Percentiles rank a stretch among this genome's conserved stretches.
Conservation (phyloP, 2,797 vertebrate genomes). For the Gadopsis bispinosus region DNA sequence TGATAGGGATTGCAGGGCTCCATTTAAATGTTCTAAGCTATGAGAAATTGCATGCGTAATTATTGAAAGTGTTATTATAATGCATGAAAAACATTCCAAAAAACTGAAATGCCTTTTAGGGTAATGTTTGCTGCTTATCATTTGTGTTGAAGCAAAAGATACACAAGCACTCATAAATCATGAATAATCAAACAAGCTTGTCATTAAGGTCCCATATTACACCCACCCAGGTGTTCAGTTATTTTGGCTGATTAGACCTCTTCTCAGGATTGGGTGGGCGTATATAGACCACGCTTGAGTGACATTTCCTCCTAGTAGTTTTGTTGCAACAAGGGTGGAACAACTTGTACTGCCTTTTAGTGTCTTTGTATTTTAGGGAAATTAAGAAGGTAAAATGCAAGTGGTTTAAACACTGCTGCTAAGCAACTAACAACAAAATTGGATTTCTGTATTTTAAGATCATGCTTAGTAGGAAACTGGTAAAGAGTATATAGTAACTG, state of each 20-base stretch:
- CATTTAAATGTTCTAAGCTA: neutral
- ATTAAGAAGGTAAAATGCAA: neutral
- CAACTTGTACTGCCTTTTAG: neutral
- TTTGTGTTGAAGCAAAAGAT: neutral
- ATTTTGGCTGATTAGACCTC: slow-evolving; percentile 18
- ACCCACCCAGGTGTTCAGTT: slow-evolving; percentile 23
- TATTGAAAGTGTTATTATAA: neutral
- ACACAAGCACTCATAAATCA: slow-evolving; percentile 3
- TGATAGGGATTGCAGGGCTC: neutral
- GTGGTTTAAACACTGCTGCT: neutral
- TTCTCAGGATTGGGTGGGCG: slow-evolving; percentile 19
- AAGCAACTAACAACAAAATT: slow-evolving; percentile 16
- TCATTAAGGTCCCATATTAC: slow-evolving; percentile 9
- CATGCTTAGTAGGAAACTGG: neutral
- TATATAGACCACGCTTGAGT: slow-evolving; percentile 8
- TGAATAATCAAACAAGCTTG: slow-evolving; percentile 30
- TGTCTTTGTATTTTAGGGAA: neutral
- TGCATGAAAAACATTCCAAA: neutral
- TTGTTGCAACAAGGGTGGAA: neutral
- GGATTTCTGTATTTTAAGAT: neutral
- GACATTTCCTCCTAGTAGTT: slow-evolving; percentile 7
- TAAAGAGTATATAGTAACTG: neutral
- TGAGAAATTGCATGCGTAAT: neutral
- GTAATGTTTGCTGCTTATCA: neutral
- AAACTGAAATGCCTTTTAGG: neutral